Percentiles rank a stretch among this genome's conserved stretches.
These are phyloP conservation scores for Naja naja DNA, from an alignment of 2,113 vertebrate genomes.

Conservation along the genomic window DNA sequence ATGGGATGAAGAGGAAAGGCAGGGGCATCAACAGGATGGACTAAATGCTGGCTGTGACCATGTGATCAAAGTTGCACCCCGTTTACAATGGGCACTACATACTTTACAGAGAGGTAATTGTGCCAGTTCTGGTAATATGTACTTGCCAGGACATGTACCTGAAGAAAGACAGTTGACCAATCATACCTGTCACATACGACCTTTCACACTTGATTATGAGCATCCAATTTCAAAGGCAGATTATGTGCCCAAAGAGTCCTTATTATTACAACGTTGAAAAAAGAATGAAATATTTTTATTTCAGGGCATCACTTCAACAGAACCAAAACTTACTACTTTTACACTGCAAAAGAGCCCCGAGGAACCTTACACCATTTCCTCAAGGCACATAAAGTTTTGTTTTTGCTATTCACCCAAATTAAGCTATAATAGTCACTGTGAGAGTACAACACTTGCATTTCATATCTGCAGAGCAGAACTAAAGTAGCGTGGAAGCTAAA, in stretches of 20 bases:
- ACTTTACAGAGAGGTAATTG: not conserved
- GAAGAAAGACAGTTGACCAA: not conserved
- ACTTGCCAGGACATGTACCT: not conserved
- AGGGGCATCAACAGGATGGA: not conserved
- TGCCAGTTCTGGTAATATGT: not conserved
- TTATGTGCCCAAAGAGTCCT: not conserved
- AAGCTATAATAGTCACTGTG: not conserved
- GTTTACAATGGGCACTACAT: not conserved
- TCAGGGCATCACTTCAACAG: not conserved
- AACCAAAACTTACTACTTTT: not conserved
- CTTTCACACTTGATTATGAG: not conserved
- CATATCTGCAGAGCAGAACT: not conserved
- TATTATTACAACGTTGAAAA: no score
- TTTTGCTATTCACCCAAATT: not conserved
- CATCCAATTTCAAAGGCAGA: not conserved
- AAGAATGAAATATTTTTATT: not conserved
- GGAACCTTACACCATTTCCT: not conserved
- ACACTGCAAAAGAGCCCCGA: not conserved
- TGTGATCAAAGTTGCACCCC: not conserved
- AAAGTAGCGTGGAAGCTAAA: not conserved
- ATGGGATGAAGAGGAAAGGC: not conserved
- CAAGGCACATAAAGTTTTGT: not conserved
- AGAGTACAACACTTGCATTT: not conserved
- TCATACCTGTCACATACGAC: not conserved
- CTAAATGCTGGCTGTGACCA: not conserved